These are phyloP conservation scores for Gambusia affinis DNA, from an alignment of 2,113 vertebrate genomes.

Conservation along the genomic window DNA sequence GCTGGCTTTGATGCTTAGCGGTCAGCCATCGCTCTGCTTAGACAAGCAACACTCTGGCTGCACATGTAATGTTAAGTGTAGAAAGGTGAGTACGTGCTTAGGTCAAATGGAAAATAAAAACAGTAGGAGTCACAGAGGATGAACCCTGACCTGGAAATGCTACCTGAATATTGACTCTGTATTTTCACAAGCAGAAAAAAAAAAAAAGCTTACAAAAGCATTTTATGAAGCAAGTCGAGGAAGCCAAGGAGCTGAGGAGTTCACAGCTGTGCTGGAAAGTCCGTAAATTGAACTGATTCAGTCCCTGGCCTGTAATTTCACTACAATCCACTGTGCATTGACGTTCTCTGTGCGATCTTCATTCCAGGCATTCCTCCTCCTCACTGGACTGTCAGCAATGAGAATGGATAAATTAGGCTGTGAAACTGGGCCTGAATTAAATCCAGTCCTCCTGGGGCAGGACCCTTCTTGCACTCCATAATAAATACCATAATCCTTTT, in stretches of 20 bases:
- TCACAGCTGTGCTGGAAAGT: constrained; percentile 51
- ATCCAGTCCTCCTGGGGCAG: constrained; percentile 27
- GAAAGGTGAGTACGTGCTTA: constrained; percentile 18
- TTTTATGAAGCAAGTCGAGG: constrained; percentile 8
- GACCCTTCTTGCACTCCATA: constrained; percentile 28
- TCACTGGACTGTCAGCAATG: constrained; percentile 37
- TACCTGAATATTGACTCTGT: not conserved
- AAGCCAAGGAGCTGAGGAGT: constrained; percentile 17
- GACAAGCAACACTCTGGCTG: constrained; percentile 20
- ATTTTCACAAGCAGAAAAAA: constrained; percentile 1
- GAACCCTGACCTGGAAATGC: not conserved
- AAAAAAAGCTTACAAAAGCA: constrained; percentile 3
- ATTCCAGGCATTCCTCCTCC: constrained; percentile 64
- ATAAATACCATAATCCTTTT: constrained; percentile 55
- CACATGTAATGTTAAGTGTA: constrained; percentile 28
- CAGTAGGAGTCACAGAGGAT: not conserved
- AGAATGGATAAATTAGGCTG: constrained; percentile 56
- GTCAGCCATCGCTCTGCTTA: constrained; percentile 24
- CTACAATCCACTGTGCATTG: constrained; percentile 56
- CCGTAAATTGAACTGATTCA: constrained; percentile 49
- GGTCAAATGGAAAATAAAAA: constrained; percentile 4
- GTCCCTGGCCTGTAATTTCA: constrained; percentile 68
- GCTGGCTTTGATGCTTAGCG: constrained; percentile 52
- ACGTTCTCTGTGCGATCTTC: constrained; percentile 69
- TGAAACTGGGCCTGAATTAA: constrained; percentile 41